Base-by-base conservation (phyloP, 2,113 vertebrate species). In the Pagrus major region DNA sequence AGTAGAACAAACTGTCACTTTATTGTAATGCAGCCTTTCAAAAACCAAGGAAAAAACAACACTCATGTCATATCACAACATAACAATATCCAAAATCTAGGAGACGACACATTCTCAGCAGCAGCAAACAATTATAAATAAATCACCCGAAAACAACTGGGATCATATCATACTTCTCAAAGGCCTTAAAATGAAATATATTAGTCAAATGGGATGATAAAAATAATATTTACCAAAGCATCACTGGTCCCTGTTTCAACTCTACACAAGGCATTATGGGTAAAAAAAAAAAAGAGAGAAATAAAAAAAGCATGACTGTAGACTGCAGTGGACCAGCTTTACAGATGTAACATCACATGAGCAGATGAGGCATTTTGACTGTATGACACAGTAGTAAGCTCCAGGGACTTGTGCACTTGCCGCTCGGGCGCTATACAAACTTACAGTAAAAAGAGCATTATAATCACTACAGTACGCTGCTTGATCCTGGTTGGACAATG, bases 361-460 rank as follows among this genome's bases (percentile, higher is more conserved):
- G 71, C 21, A 83, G 82, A 88, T 86, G 63, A 83, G 77, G 76
- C 49, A 68, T 77, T 84, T 58, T 88, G 80, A 86, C 87, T 83
- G 54, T 69, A 49, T 72, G 71, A 89, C 79, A 81, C 39, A 63
- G 75, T 63, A 65, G 31, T 81, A 33, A 78, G 81, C 78, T 71
- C 80, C 18, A 70, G 78, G 67, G 76, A 81, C 47, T 59, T 27
- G 67, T 86, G 78, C 73, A 67, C 72, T 83, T 74, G 71, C 75
- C 39, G 64, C 77, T 80, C 70, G 58, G 82, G 44, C 70, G 65
- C 81, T 71, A 27, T 46, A 74, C 83, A 81, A 78, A 84, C 76
- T 70, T 87, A 71, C 85, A 74, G 85, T 86, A 74, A 63, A n/a
- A 54, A 79, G 76, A 75, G 64, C 54, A 65, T 71, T 23, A 55